Percentiles rank a stretch among this genome's conserved stretches.
phyloP scores from a whole-genome alignment of 1,140 invertebrate genomes.

The Coelopa frigida region DNA sequence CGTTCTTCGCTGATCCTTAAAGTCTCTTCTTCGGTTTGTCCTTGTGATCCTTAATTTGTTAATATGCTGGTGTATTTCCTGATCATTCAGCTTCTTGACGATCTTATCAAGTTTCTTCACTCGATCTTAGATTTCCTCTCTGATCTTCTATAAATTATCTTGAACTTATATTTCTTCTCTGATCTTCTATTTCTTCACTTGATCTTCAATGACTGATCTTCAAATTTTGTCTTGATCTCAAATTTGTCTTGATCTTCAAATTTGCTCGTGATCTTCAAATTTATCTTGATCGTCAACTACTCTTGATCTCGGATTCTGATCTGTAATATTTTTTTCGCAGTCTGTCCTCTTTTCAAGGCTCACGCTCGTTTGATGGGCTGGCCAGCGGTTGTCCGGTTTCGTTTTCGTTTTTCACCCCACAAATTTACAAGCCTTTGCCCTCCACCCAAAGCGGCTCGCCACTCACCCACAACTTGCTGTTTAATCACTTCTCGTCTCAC shows the following conservation, averaged over 20 bases:
- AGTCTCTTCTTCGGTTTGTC: too few relatives aligned
- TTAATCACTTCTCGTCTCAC: not conserved
- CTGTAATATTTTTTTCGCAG: not conserved
- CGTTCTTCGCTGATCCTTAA: too few relatives aligned
- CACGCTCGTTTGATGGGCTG: conserved; percentile 14
- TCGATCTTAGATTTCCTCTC: too few relatives aligned
- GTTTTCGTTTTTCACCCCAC: conserved; percentile 8
- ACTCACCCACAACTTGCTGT: too few relatives aligned
- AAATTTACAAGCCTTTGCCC: conserved; percentile 17
- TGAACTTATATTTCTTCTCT: too few relatives aligned
- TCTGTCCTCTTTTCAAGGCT: not conserved
- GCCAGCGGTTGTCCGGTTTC: conserved; percentile 17
- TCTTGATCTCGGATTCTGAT: not conserved
- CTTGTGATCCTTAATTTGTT: too few relatives aligned
- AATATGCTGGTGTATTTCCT: too few relatives aligned
- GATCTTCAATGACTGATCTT: conserved; percentile 3
- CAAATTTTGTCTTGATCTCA: conserved; percentile 23
- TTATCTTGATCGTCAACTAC: conserved; percentile 3
- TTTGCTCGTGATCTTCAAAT: not conserved
- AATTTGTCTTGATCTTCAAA: conserved; percentile 24
- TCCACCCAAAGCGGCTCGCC: conserved; percentile 34
- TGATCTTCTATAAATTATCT: conserved; percentile 2
- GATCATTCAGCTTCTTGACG: conserved; percentile 6
- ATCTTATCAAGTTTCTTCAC: conserved; percentile 14
- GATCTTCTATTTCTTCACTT: too few relatives aligned